These are phyloP conservation scores for Tetramorium bicarinatum DNA, from an alignment of 2,888 invertebrate species.

Conservation along the genomic window DNA sequence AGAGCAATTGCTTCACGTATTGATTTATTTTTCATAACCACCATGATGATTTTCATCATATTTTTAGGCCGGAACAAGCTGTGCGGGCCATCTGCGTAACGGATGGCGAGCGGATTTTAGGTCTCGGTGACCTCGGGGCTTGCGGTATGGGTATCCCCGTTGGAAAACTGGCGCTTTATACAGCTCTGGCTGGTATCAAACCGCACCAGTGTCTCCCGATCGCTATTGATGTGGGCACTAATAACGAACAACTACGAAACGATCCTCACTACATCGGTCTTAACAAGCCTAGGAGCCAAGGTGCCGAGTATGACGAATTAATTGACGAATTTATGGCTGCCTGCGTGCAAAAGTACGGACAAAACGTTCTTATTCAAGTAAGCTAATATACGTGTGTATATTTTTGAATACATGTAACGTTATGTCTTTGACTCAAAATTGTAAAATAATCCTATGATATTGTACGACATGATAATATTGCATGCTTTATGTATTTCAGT, in stretches of 20 bases:
- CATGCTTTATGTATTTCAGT: conserved; percentile 88
- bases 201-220: conserved; percentile 98
- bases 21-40: background rate
- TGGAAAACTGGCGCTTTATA: conserved; percentile 98
- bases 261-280: conserved; percentile 98
- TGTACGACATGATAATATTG: background rate
- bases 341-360: conserved; percentile 94
- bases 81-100: conserved; percentile 97
- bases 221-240: conserved; percentile 97
- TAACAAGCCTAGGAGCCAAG: conserved; percentile 94
- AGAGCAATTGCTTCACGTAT: background rate
- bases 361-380: conserved; percentile 93
- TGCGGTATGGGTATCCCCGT: conserved; percentile 99
- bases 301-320: conserved; percentile 95
- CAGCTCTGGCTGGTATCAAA: conserved; percentile 98
- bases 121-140: conserved; percentile 98
- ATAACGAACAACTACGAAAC: conserved; percentile 95
- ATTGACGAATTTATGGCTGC: conserved; percentile 99
- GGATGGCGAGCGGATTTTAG: conserved; percentile 98
- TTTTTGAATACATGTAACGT: background rate
- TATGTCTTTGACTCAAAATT: background rate
- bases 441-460: background rate
- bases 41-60: background rate
- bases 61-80: conserved; percentile 93
- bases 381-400: conserved; percentile 64